Evolutionary conservation across 1,140 invertebrate species (phyloP), one percentile per base, ranked within the genome.

Genomic region (Acromyrmex heyeri): DNA sequence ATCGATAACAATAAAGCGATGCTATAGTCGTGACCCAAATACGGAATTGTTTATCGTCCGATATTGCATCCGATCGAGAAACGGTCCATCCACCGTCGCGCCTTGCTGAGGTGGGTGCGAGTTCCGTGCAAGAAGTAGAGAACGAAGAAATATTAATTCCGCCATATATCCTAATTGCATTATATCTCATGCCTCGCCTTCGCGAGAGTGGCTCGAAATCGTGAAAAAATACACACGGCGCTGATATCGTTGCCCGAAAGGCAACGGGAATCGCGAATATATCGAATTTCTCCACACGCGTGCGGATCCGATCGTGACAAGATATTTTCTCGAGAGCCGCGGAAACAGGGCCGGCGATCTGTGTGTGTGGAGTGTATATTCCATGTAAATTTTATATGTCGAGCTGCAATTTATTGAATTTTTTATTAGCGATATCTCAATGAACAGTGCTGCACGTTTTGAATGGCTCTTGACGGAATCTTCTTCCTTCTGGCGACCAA

Each of bases 131-230:
- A 12, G 21, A 14, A 12, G 21, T 18, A 65, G 27, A 8, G 18
- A 24, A 16, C 8, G 30, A 24, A 24, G 53, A 57, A 57, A 64
- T 38, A 79, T 44, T 57, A 82, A 72, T 59, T 81, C 34, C 34
- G 62, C 14, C 62, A 14, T 72, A 75, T 76, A 75, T 76, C 21
- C 81, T 76, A 73, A 72, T 59, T 53, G 81, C 59, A 50, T 55
- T 64, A 55, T 85, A 67, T 85, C 82, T 65, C 82, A 78, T 78
- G 82, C 44, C 82, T 65, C 64, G 73, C 62, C 61, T 50, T 44
- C 21, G 44, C 70, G 48, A 70, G 50, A 57, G 18, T 27, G 24
- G 50, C 21, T 18, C 21, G 34, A 38, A 70, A 82, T 44, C n/a
- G 78, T 24, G 53, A 48, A 65, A 79, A 77, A 21, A 16, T 38